Evolutionary conservation across 2,113 vertebrate genomes (phyloP).

Genomic region (Tonatia bakeri): DNA sequence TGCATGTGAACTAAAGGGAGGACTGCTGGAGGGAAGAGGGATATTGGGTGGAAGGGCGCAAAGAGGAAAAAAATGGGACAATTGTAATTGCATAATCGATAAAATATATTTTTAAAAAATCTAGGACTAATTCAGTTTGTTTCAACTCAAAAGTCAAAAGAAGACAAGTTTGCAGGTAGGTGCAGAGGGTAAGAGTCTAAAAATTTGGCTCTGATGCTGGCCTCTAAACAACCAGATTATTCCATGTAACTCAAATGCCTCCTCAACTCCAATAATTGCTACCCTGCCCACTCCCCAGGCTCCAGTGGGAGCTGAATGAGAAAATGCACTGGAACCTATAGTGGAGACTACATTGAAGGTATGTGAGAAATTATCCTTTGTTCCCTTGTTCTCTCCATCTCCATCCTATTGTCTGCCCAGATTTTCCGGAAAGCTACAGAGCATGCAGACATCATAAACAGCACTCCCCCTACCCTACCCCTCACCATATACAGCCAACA

Average conservation of each 20-base stretch:
- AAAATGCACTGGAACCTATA: not conserved
- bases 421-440: slow-evolving; percentile 1
- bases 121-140: not conserved
- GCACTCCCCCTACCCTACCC: no score
- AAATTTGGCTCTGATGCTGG: not conserved
- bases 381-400: not conserved
- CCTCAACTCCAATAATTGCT: not conserved
- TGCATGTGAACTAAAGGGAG: no score
- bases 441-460: slow-evolving; percentile 34
- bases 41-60: no score
- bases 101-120: not conserved
- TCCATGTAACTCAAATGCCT: not conserved
- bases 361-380: not conserved
- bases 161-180: not conserved
- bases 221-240: not conserved
- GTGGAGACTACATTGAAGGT: not conserved
- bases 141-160: not conserved
- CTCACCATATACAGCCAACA: not conserved
- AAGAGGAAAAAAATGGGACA: no score
- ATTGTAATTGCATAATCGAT: no score
- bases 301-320: not conserved
- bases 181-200: not conserved
- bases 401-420: not conserved
- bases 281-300: not conserved
- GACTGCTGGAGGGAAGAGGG: no score